Base-by-base conservation (phyloP, 2,797 vertebrate species). In the Aplochiton taeniatus region DNA sequence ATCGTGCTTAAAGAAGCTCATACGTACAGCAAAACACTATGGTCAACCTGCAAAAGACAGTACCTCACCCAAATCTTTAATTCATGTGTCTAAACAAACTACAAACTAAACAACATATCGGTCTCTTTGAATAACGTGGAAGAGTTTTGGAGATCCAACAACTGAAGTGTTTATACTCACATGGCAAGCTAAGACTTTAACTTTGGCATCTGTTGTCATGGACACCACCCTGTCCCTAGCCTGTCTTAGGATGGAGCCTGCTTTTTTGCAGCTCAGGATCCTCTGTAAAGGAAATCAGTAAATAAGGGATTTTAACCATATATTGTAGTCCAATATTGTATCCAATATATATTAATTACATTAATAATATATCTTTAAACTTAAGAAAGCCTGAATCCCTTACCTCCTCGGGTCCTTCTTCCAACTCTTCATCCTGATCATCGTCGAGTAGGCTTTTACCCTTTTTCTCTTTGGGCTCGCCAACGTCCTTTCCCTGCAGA, bases 201-300 rank as follows among this genome's bases (percentile, higher is more conserved):
- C 90, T 0, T 77, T 95, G 56, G 14, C 18, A 79, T 99, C 98
- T 0, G 92, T 68, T 0, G 90, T 85, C 63, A 99, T 86, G 1
- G 92, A 94, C 52, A 98, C 95, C 8, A 98, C 88, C 50, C 96
- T 81, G 72, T 96, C 94, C 70, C 95, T 91, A 81, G 95, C 93
- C 75, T 96, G 94, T 68, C 98, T 87, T 84, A 99, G 91, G 78
- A 99, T 75, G 71, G 97, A 97, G 4, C 98, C 98, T 11, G 77
- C 92, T 79, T 96, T 96, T 72, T 55, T 89, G 83, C 95, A 98
- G 1, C 85, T 93, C 52, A 98, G 43, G 1, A 98, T 92, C 60
- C 93, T 92, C 96, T 99, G 64, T 19, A 13, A 53, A 46, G 50
- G 16, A 52, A 52, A 17, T 18, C 4, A 52, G 18, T 9, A 16